Evolutionary conservation across 2,888 invertebrate species (phyloP), one percentile per base, ranked within the genome.

Genomic region (Drosophila parthenogenetica): DNA sequence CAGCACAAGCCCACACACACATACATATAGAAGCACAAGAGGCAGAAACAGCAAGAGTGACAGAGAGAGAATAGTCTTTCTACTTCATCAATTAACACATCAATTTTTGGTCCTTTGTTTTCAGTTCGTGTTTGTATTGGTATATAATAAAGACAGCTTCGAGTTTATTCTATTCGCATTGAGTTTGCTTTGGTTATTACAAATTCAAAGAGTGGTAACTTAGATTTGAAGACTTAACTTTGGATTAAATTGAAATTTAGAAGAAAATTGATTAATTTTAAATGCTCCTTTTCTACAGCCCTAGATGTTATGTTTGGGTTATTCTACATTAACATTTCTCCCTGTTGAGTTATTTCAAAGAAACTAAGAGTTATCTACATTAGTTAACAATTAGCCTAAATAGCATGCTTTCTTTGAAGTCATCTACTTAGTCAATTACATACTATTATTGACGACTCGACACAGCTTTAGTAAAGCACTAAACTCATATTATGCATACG

Each of bases 21-120:
- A 43, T 16, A 57, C n/a, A 14, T 40, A 37, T 49, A 16, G 5
- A 19, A 14, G 16, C 29, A 42, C 7, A 14, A n/a, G 10, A 32
- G 22, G 11, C 19, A 10, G 10, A 13, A 32, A 16, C 13, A 43
- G 32, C 10, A 3, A n/a, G 13, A 43, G 17, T 17, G 42, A 13
- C 0, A 16, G 42, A 5, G 29, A 16, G 3, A 2, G n/a, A 46
- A 17, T n/a, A 35, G 37, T 55, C 43, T 29, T 66, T 81, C 54
- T 49, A 62, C 79, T 68, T 66, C 54, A 79, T 79, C 86, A 87
- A 81, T 81, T 81, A 85, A 88, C 67, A 85, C 79, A 87, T 81
- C 50, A 78, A 71, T 66, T 63, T 62, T 64, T 22, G 50, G 45
- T 54, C 55, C 42, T 69, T 64, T 77, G 61, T 66, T 79, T 61